Base-by-base conservation (phyloP, 2,797 vertebrate species). In the Muraenolepis orangiensis region DNA sequence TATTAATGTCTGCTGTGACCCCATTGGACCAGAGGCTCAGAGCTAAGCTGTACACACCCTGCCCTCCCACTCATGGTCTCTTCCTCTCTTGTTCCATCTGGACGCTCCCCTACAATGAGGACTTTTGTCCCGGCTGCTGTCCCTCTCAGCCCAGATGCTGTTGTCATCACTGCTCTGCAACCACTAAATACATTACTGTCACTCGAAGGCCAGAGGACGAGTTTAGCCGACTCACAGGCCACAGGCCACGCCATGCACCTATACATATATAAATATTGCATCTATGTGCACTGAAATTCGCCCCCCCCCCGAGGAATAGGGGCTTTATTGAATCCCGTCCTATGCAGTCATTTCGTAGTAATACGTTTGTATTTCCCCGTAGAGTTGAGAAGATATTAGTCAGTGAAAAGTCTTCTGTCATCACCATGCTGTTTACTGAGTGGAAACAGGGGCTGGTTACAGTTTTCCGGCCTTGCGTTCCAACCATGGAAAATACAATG, bases 341-440 rank as follows among this genome's bases (percentile, higher is more conserved):
- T 23, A 26, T 64, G 57, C 23, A n/a, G 57, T 64, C 23, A 64
- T 64, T 64, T 64, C 26, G n/a, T 64, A 64, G 23, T 64, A 64
- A 64, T 57, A 6, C 6, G n/a, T 23, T 64, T 64, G n/a, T 64
- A 64, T 64, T 64, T 64, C 57, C 57, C 57, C 57, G 4, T 26
- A 64, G 57, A 64, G 57, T 26, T 26, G 57, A 64, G 57, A 23
- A 64, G n/a, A 64, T 64, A 64, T 40, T 28, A 70, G 40, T 67
- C 66, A 29, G 23, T 64, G 23, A 64, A 64, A 64, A 26, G 57
- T 61, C 51, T 10, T 61, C 51, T 26, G 51, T 64, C 23, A 64
- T 64, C 57, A 12, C 57, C 51, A 16, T 57, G 51, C 51, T 64
- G n/a, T 26, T 11, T 26, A 23, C 57, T 64, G 57, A 64, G 57